Percentiles rank a stretch among this genome's conserved stretches.
phyloP scores from a whole-genome alignment of 2,888 invertebrate genomes.

The Synergus japonicus region DNA sequence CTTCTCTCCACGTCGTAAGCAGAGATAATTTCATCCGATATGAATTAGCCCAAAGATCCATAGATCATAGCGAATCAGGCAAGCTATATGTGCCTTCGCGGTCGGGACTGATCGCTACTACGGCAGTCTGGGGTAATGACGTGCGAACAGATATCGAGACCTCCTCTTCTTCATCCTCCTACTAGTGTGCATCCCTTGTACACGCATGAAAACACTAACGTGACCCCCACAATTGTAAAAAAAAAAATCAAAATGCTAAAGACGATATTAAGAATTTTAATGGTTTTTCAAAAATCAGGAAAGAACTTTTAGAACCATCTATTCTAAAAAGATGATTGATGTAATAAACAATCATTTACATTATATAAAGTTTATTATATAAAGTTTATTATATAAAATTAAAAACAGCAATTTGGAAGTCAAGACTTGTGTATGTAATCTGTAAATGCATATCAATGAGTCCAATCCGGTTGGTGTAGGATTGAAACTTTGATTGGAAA shows the following conservation, averaged over 20 bases:
- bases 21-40: slow-evolving; percentile 62
- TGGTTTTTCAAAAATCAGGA: too few relatives aligned
- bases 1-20: slow-evolving; percentile 22
- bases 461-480: slow-evolving; percentile 22
- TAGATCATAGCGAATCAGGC: slow-evolving; percentile 64
- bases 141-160: slow-evolving; percentile 76
- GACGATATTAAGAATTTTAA: slow-evolving; percentile 12
- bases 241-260: slow-evolving; percentile 39
- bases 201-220: slow-evolving; percentile 69
- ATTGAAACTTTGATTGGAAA: slow-evolving; percentile 35
- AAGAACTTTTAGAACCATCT: too few relatives aligned
- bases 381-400: too few relatives aligned
- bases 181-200: slow-evolving; percentile 47
- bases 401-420: background rate
- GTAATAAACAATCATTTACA: too few relatives aligned
- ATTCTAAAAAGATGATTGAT: too few relatives aligned
- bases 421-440: background rate
- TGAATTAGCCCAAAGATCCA: slow-evolving; percentile 67
- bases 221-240: background rate
- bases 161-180: slow-evolving; percentile 41
- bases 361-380: too few relatives aligned
- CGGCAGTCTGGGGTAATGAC: slow-evolving; percentile 76
- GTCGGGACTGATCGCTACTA: slow-evolving; percentile 60
- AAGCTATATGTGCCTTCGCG: slow-evolving; percentile 48
- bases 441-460: background rate